Conservation (phyloP, 2,113 vertebrate genomes). For the Peromyscus californicus region DNA sequence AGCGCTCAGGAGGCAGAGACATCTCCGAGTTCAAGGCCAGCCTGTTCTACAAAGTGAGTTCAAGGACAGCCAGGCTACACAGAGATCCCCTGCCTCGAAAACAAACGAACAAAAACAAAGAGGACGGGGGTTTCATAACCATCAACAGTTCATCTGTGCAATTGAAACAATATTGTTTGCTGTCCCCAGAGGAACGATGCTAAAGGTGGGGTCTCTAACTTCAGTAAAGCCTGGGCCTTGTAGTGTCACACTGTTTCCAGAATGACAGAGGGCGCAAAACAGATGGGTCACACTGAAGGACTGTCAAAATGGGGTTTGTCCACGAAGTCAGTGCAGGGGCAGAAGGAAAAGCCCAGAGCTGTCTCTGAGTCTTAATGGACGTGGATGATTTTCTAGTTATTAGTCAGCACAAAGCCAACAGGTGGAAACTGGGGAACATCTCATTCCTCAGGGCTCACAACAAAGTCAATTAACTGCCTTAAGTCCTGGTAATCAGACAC, state of each 20-base stretch:
- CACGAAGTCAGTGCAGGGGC: background rate
- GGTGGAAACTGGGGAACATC: background rate
- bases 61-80: background rate
- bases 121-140: background rate
- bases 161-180: conserved; percentile 48
- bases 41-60: background rate
- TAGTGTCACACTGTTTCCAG: background rate
- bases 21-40: background rate
- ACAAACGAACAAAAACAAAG: background rate
- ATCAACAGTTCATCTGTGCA: conserved; percentile 2
- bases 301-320: background rate
- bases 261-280: background rate
- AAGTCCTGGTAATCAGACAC: background rate
- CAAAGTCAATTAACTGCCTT: background rate
- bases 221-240: background rate
- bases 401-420: background rate
- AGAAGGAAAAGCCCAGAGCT: background rate
- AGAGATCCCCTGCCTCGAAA: background rate
- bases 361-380: background rate
- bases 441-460: background rate
- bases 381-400: conserved; percentile 20
- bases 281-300: background rate
- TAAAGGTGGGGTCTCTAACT: conserved; percentile 54
- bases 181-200: conserved; percentile 47
- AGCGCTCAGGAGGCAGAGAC: background rate